phyloP scores from a whole-genome alignment of 1,140 invertebrate species.

The Schlechtendalia chinensis region DNA sequence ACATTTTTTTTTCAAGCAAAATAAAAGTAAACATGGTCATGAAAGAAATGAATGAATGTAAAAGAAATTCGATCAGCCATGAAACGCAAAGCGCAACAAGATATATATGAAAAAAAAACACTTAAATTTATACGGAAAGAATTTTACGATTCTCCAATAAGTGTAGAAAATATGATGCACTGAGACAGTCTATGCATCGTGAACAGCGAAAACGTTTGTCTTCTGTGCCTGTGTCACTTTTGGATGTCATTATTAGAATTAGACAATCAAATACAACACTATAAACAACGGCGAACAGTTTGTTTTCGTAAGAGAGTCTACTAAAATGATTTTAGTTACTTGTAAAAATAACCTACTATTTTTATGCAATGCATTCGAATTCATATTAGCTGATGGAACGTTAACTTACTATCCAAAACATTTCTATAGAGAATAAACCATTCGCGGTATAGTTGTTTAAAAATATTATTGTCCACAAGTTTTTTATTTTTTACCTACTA shows the following conservation, averaged over 20 bases:
- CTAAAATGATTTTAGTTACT: background rate
- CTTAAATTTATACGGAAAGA: background rate
- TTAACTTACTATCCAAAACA: background rate
- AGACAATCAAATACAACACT: background rate
- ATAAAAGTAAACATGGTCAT: background rate
- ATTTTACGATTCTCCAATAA: background rate
- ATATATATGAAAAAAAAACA: background rate
- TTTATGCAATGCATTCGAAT: background rate
- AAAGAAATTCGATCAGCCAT: slow-evolving; percentile 2
- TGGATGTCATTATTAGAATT: background rate
- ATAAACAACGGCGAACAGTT: background rate
- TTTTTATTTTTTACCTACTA: background rate
- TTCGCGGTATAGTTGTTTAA: background rate
- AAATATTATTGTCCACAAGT: background rate
- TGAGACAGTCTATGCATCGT: slow-evolving; percentile 5
- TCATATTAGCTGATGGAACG: background rate
- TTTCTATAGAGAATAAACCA: background rate
- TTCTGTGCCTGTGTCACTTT: background rate
- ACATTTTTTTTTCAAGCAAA: background rate
- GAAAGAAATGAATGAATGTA: background rate
- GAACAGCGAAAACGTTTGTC: background rate
- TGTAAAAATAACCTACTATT: background rate
- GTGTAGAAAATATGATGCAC: background rate
- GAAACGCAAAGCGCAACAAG: background rate
- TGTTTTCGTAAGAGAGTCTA: background rate